Evolutionary conservation across 1,140 invertebrate species (phyloP).

Genomic region (Atta colombica): DNA sequence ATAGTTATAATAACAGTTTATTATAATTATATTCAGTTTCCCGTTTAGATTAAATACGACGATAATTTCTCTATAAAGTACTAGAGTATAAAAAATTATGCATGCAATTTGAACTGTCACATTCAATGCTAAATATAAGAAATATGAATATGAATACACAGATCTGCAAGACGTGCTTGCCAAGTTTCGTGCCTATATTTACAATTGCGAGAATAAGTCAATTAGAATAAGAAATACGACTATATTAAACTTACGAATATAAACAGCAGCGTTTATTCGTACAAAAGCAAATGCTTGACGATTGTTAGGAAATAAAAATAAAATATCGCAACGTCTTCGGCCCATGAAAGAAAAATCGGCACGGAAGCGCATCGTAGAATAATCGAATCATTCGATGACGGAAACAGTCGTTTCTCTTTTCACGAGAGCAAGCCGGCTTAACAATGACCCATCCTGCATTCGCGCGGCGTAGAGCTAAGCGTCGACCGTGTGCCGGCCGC

Average conservation of each 20-base stretch:
- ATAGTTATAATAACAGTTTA: too few species aligned
- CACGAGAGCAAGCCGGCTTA: constrained; percentile 64
- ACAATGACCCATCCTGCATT: constrained; percentile 84
- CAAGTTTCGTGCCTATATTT: background rate
- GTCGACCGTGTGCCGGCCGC: constrained; percentile 77
- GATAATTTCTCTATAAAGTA: background rate
- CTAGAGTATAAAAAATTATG: background rate
- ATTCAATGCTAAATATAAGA: background rate
- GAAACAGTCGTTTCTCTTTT: constrained; percentile 75
- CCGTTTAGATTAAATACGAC: constrained; percentile 9
- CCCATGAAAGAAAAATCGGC: background rate
- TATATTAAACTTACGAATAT: background rate
- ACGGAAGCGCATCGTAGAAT: constrained; percentile 31
- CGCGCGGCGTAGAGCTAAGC: constrained; percentile 81
- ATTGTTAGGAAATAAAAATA: background rate
- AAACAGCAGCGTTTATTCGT: constrained; percentile 3
- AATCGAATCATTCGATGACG: constrained; percentile 70
- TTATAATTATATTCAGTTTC: background rate
- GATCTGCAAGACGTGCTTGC: background rate
- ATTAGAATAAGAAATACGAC: background rate
- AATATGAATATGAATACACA: background rate
- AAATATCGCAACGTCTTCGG: background rate
- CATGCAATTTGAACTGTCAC: background rate
- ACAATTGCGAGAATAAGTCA: background rate
- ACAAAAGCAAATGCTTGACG: background rate